Conservation (phyloP, 2,797 vertebrate species). For the Gadopsis bispinosus region DNA sequence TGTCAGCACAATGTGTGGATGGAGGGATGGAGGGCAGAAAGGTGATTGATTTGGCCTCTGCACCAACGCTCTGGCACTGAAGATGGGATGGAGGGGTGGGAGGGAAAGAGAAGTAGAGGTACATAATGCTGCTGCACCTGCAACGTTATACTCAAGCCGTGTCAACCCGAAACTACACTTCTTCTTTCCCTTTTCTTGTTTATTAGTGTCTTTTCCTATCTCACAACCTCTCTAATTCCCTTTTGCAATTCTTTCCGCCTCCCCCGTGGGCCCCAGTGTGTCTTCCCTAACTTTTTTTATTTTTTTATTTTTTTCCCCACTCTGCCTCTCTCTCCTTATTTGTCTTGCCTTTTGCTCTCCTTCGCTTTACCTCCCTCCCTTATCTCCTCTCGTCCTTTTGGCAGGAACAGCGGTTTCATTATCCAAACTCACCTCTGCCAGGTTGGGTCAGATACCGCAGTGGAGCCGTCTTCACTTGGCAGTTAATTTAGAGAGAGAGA, state of each 20-base stretch:
- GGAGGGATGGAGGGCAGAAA: slow-evolving; percentile 35
- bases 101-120: slow-evolving; percentile 19
- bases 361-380: slow-evolving; percentile 34
- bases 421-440: slow-evolving; percentile 70
- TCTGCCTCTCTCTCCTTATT: slow-evolving; percentile 31
- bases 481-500: slow-evolving; percentile 43
- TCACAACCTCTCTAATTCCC: slow-evolving; percentile 1
- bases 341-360: slow-evolving; percentile 38
- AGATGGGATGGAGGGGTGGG: slow-evolving; percentile 24
- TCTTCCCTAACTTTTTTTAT: background rate
- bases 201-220: background rate
- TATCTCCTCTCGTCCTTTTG: slow-evolving; percentile 60
- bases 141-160: slow-evolving; percentile 25
- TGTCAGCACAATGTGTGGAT: slow-evolving; percentile 66
- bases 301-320: background rate
- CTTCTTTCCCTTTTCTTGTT: slow-evolving; percentile 1
- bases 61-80: slow-evolving; percentile 54
- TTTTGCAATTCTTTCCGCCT: slow-evolving; percentile 5
- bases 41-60: slow-evolving; percentile 70
- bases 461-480: slow-evolving; percentile 60
- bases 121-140: slow-evolving; percentile 27
- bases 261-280: background rate
- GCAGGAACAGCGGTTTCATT: slow-evolving; percentile 71
- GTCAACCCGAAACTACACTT: slow-evolving; percentile 7
- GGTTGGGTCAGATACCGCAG: slow-evolving; percentile 74